Percentiles rank a stretch among this genome's conserved stretches.
These are phyloP conservation scores for Scrobipalpa costella DNA, from an alignment of 2,888 invertebrate species.

Conservation along the genomic window DNA sequence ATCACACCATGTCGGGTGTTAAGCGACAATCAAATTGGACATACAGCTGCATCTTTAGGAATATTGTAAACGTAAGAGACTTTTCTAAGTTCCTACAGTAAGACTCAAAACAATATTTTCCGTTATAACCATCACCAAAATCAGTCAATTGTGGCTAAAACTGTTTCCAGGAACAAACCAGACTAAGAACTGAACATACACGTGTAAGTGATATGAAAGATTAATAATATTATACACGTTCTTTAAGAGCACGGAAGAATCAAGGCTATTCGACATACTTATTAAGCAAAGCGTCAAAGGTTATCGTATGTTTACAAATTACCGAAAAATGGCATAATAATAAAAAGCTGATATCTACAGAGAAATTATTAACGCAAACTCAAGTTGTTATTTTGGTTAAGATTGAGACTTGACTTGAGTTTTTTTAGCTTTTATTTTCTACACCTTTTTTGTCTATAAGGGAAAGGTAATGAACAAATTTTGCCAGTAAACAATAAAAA, in stretches of 20 bases:
- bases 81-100: no score
- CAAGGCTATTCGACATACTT: not conserved
- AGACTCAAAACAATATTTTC: no score
- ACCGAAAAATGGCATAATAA: slow-evolving; percentile 1
- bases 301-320: slow-evolving; percentile 5
- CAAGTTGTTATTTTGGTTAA: not conserved
- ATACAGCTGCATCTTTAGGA: no score
- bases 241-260: slow-evolving; percentile 1
- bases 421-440: no score
- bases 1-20: no score
- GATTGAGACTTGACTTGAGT: not conserved
- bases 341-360: slow-evolving; percentile 2
- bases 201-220: slow-evolving; percentile 4
- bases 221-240: not conserved
- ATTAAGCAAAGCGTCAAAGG: not conserved
- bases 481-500: no score
- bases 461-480: no score
- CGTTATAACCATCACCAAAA: no score
- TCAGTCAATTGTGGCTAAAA: not conserved
- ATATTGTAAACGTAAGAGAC: no score
- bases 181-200: not conserved
- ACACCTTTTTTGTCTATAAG: no score
- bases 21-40: no score
- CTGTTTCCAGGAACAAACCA: not conserved
- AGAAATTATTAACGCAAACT: not conserved